These are phyloP conservation scores for Uropetala carovei DNA, from an alignment of 2,888 invertebrate species.

Conservation along the genomic window DNA sequence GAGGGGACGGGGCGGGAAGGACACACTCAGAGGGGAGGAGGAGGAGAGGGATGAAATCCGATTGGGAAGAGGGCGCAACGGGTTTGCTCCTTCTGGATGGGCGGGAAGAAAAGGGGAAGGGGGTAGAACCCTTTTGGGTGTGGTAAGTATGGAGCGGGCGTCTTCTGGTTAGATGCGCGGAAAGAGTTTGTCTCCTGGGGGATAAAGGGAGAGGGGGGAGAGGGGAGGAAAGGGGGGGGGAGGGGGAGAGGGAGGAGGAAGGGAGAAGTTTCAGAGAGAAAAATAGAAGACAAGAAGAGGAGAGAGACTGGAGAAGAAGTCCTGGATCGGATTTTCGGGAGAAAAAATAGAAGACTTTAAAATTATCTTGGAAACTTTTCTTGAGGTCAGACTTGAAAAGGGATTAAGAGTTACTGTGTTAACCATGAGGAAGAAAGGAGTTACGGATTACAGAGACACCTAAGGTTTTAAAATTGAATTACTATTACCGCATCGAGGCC, in stretches of 20 bases:
- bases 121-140: not conserved
- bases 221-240: not conserved
- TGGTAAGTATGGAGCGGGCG: not conserved
- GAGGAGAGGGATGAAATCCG: not conserved
- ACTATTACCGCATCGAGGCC: not conserved
- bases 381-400: not conserved
- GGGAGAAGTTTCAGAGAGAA: not conserved
- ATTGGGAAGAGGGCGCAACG: not conserved
- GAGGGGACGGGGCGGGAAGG: not conserved
- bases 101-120: not conserved
- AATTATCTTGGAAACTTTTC: not conserved
- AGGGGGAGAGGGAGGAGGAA: not conserved
- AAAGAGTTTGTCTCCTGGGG: not conserved
- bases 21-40: not conserved
- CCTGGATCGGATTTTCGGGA: not conserved
- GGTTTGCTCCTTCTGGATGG: not conserved
- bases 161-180: conserved; percentile 32
- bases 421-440: not conserved
- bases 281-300: not conserved
- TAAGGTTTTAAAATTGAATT: not conserved
- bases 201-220: not conserved
- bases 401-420: not conserved
- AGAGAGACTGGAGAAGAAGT: not conserved
- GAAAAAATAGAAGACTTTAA: not conserved
- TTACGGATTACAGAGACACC: not conserved